Base-by-base conservation (phyloP, 2,888 invertebrate species). In the Crocallis elinguaria region DNA sequence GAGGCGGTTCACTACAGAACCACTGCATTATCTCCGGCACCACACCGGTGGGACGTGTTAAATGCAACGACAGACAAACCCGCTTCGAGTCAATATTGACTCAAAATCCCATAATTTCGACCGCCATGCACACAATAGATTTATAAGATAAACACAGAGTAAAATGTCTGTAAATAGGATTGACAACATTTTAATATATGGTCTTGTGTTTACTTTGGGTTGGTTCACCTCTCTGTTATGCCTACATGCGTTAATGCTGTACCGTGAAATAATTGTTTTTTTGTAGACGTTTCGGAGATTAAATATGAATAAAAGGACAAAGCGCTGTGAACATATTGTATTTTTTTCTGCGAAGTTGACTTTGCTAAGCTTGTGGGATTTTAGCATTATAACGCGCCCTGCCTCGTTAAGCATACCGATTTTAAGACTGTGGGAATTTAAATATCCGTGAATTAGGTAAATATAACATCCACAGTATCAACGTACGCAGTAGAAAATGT, bases 181-280 rank as follows among this genome's bases (percentile, higher is more conserved):
- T 87, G 89, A 91, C 90, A 90, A 88, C 87, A 88, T 88, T 91
- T 89, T 89, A 89, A 90, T 90, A 90, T 88, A 88, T 87, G 86
- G 86, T 78, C 83, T 79, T 77, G 66, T 88, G 82, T 90, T 89
- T 88, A 70, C 84, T 80, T 82, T 88, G 86, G 84, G 78, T 82
- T 76, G 78, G 84, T 77, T 82, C 79, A 78, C 68, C 82, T 83
- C 79, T 86, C 81, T 85, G 88, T 88, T 88, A 87, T 88, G 89
- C 87, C 86, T 88, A 88, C 89, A 88, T 83, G 89, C 86, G 86
- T 88, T 89, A 88, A 89, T 88, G 85, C 88, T 84, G 82, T 83
- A 86, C 87, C 90, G 90, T 91, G 87, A 91, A 91, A 90, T 91
- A 82, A 84, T 88, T 87, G 87, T 88, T 90, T 90, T 19, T 90